Base-by-base conservation (phyloP, 35 echinoderm and acorn worm genomes). In the Lytechinus variegatus region DNA sequence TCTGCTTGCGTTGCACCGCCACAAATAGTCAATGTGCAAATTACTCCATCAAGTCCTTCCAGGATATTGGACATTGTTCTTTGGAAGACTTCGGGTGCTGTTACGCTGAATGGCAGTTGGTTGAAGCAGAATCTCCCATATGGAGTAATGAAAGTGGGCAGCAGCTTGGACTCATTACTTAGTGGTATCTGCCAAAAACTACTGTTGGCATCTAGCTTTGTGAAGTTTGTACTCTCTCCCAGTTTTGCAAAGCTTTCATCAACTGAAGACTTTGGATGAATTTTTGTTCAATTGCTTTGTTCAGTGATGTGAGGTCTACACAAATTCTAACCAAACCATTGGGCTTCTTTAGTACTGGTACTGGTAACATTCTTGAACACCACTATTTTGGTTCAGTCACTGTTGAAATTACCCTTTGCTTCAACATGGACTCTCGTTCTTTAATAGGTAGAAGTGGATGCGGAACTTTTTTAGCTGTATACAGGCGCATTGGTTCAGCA, bases 21-120 rank as follows among this genome's bases (percentile, higher is more conserved):
- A 92, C 13, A 96, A 87, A 54, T 97, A 96, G 72, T 98, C 96
- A 96, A 98, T 98, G 53, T 96, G 96, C 97, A 97, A 71, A 71
- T 13, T 1, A 71, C 61, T 71, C 61, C 61, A 13, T 71, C 61
- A 13, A 66, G 61, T 71, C 89, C 97, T 29, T 95, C 89, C 2
- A 97, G 87, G 61, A 98, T 91, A 19, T 94, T 10, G 28, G 95
- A 95, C 97, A 97, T 97, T 56, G 52, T 61, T 54, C 96, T 13
- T 55, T 95, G 95, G 54, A 95, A 96, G 24, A 92, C 94, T 54
- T 96, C 96, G 5, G 94, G 96, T 24, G 97, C 97, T 21, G 89
- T 87, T 24, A 97, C 95, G 4, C 97, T 91, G 60, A 96, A 96
- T 6, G 95, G 97, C 27, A 97, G 87, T 24, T 94, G 28, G 86